A percentile compares a stretch with the other conserved stretches of the same genome.
phyloP scores from a whole-genome alignment of 2,113 vertebrate species.

The Oreochromis spilurus region DNA sequence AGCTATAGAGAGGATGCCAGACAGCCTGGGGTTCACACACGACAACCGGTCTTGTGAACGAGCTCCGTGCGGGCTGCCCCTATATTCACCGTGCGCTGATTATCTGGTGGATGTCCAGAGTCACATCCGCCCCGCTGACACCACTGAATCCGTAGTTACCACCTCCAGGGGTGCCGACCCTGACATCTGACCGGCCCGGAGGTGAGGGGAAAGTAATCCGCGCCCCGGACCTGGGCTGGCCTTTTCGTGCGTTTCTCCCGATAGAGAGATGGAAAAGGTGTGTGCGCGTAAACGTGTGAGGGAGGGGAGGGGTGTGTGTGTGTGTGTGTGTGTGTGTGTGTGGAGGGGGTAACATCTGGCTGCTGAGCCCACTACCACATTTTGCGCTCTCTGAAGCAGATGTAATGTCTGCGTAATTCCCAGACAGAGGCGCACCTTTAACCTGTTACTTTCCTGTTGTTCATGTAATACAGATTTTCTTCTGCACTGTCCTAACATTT shows the following conservation, averaged over 20 bases:
- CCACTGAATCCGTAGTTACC: slow-evolving; percentile 19
- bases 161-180: slow-evolving; percentile 34
- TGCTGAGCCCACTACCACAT: slow-evolving; percentile 31
- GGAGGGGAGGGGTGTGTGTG: neutral
- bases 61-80: neutral
- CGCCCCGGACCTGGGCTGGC: neutral
- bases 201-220: slow-evolving; percentile 29
- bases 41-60: neutral
- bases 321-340: neutral
- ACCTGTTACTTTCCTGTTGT: slow-evolving; percentile 40
- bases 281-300: neutral
- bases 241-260: slow-evolving; percentile 9
- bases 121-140: slow-evolving; percentile 18
- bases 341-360: slow-evolving; percentile 61
- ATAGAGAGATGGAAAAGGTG: slow-evolving; percentile 19
- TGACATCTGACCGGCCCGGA: slow-evolving; percentile 36
- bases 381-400: slow-evolving; percentile 55
- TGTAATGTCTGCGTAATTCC: slow-evolving; percentile 61
- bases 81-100: neutral
- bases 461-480: neutral
- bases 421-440: slow-evolving; percentile 48
- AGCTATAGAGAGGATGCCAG: neutral
- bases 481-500: neutral
- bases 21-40: neutral
- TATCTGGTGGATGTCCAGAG: neutral